Conservation (phyloP, 2,113 vertebrate genomes). For the Gila orcuttii region DNA sequence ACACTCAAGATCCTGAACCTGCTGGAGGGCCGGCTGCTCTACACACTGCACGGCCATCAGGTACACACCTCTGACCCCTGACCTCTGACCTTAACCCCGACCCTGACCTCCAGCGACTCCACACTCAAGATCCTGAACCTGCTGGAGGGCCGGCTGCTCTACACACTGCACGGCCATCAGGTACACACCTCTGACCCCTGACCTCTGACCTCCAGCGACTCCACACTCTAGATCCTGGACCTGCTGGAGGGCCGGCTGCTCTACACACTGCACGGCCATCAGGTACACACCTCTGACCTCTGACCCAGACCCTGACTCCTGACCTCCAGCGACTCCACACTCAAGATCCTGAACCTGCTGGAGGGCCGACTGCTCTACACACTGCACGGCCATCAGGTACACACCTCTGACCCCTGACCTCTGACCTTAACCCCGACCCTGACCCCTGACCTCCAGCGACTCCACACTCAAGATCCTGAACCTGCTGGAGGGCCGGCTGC, state of each 20-base stretch:
- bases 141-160: constrained; percentile 90
- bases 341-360: constrained; percentile 93
- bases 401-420: too few relatives aligned
- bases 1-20: constrained; percentile 71
- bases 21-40: constrained; percentile 90
- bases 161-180: constrained; percentile 93
- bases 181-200: constrained; percentile 47
- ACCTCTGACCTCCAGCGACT: constrained; percentile 82
- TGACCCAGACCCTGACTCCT: too few relatives aligned
- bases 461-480: constrained; percentile 78
- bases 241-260: constrained; percentile 91
- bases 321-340: constrained; percentile 90
- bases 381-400: constrained; percentile 92
- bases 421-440: too few relatives aligned
- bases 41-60: constrained; percentile 96
- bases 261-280: constrained; percentile 94
- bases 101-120: constrained; percentile 70
- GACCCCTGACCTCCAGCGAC: constrained; percentile 63
- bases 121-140: constrained; percentile 71
- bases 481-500: constrained; percentile 86
- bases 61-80: constrained; percentile 48
- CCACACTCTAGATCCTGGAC: constrained; percentile 94
- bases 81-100: too few relatives aligned
- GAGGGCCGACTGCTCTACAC: constrained; percentile 94
- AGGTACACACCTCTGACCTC: constrained; percentile 67